phyloP scores from a whole-genome alignment of 2,888 invertebrate species.

The Xiphydria camelus region DNA sequence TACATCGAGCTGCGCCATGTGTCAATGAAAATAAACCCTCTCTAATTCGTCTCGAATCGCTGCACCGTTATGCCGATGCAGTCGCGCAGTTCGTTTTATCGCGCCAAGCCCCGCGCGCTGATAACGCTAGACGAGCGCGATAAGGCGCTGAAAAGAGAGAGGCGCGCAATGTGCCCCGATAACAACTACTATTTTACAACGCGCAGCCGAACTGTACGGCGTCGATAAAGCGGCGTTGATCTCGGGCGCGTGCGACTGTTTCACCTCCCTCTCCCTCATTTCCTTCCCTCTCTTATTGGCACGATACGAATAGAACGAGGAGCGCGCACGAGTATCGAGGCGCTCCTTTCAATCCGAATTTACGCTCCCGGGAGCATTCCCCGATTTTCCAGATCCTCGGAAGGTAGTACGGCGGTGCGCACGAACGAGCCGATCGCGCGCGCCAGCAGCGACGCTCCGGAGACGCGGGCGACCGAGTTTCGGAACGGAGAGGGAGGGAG shows the following conservation, averaged over 20 bases:
- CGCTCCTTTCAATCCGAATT: too few species aligned
- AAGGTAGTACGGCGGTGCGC: too few species aligned
- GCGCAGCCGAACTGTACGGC: neutral
- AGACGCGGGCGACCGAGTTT: neutral
- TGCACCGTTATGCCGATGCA: too few species aligned
- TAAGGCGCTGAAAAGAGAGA: constrained; percentile 19
- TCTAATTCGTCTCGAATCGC: too few species aligned
- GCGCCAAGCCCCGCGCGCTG: constrained; percentile 25
- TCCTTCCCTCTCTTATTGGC: constrained; percentile 3
- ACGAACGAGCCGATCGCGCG: neutral
- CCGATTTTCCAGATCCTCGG: too few species aligned
- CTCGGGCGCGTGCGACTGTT: neutral
- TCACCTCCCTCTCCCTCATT: neutral
- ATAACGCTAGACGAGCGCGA: constrained; percentile 33
- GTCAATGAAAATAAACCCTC: too few species aligned
- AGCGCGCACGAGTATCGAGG: too few species aligned
- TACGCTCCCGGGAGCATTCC: too few species aligned
- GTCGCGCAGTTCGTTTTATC: constrained; percentile 15
- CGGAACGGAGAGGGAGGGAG: neutral
- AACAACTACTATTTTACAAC: constrained; percentile 11
- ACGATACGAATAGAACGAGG: too few species aligned
- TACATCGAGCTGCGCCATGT: too few species aligned
- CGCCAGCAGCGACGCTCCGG: neutral
- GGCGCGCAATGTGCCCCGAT: constrained; percentile 35
- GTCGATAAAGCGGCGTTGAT: neutral